A percentile compares a stretch with the other conserved stretches of the same genome.
Conservation (phyloP, 1,140 invertebrate species). For the Lordiphosa collinella region DNA sequence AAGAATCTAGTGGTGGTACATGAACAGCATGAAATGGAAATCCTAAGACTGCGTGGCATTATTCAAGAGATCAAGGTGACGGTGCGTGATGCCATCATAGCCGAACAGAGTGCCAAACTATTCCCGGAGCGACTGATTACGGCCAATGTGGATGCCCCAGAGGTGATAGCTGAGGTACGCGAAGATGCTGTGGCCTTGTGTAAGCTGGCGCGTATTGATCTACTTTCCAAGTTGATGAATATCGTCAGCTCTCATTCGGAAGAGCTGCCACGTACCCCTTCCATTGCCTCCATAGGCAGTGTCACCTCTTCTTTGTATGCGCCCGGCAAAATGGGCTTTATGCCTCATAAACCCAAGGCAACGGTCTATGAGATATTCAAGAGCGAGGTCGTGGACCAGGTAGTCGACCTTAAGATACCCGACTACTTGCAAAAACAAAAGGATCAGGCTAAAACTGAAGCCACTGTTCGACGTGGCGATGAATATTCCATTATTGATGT, state of each 20-base stretch:
- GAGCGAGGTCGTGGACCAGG: constrained; percentile 33
- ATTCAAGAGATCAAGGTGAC: constrained; percentile 82
- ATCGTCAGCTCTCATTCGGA: constrained; percentile 76
- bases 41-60: constrained; percentile 81
- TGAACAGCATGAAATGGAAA: constrained; percentile 81
- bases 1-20: constrained; percentile 80
- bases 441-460: neutral
- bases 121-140: constrained; percentile 44
- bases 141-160: constrained; percentile 25
- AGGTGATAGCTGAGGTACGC: constrained; percentile 35
- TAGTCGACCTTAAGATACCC: constrained; percentile 29
- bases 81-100: constrained; percentile 82
- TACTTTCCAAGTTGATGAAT: constrained; percentile 81
- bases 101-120: constrained; percentile 79
- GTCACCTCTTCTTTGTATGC: constrained; percentile 75
- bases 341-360: constrained; percentile 78
- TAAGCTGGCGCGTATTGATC: constrained; percentile 81
- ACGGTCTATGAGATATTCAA: constrained; percentile 26
- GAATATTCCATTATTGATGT: constrained; percentile 56
- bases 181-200: constrained; percentile 62
- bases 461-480: neutral
- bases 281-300: constrained; percentile 73
- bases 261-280: constrained; percentile 47
- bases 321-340: constrained; percentile 82
- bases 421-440: constrained; percentile 40